Base-by-base conservation (phyloP, 1,140 invertebrate species). In the Pectinophora gossypiella region DNA sequence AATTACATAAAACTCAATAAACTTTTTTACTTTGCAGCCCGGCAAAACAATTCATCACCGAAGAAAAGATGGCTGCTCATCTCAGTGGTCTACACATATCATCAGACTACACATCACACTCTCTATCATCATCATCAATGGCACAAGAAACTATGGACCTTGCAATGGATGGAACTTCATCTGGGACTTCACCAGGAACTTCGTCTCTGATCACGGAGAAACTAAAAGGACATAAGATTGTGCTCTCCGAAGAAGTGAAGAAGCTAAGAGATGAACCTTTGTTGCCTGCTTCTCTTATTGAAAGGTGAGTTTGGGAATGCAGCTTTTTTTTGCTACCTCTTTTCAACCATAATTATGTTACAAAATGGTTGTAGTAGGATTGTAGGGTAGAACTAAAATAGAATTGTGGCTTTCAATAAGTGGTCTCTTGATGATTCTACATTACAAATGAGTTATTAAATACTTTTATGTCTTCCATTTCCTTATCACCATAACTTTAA, bases 41-140 rank as follows among this genome's bases (percentile, higher is more conserved):
- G 16, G 67, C 85, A n/a, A 95, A 95, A 76, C 93, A 94, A 64
- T 88, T 92, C n/a, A 94, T 95, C 56, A 94, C 93, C 0, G 94
- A 95, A 76, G 93, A 95, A 73, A 93, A 93, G 79, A 94, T 95
- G 91, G 91, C 93, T 13, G 93, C 92, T 32, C 93, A 94, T 68
- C 90, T 95, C 54, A 91, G 89, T 59, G 90, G 91, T 22, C 77
- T 95, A 18, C 93, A 94, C 61, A 94, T 95, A 54, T 91, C 90
- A 2, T 81, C 84, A 23, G 83, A 90, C 32, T 85, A 83, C 58
- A 75, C 82, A 48, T 32, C 82, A 49, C 78, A 83, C 46, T 59
- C 70, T 5, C 59, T 78, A 19, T 62, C 74, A 5, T 51, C 54
- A 20, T 74, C 85, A 22, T 76, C 79, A 43, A 64, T 64, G 0